Evolutionary conservation across 2,113 vertebrate genomes (phyloP).

Genomic region (Turdus rufiventris): DNA sequence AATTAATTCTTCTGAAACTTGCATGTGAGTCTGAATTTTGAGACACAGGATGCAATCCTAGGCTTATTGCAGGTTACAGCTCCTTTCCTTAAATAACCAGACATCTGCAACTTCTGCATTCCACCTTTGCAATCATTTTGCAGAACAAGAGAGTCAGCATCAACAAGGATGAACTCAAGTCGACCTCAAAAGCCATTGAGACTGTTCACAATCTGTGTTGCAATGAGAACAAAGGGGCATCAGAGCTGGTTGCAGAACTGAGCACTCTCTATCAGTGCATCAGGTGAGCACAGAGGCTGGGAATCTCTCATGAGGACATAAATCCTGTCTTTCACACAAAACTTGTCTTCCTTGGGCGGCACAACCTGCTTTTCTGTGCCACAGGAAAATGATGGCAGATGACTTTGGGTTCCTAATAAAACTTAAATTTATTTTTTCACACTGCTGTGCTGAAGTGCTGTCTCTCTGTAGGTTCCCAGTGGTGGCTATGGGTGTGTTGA

Average conservation of each 20-base stretch:
- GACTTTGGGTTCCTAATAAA: background rate
- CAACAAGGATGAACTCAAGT: constrained; percentile 97
- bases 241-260: constrained; percentile 93
- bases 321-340: background rate
- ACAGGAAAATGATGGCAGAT: background rate
- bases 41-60: background rate
- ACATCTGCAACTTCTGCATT: background rate
- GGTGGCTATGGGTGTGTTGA: constrained; percentile 96
- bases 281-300: constrained; percentile 55
- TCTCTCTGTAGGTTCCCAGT: constrained; percentile 86
- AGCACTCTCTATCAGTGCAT: constrained; percentile 95
- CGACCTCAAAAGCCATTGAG: constrained; percentile 93
- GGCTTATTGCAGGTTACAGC: background rate
- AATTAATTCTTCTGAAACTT: background rate
- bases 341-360: background rate
- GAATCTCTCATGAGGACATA: background rate
- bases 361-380: background rate
- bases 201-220: constrained; percentile 95
- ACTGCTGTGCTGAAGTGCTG: background rate
- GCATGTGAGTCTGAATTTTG: background rate
- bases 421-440: background rate
- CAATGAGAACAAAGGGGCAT: constrained; percentile 98
- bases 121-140: background rate
- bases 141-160: constrained; percentile 97
- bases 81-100: background rate